Conservation (phyloP, 2,113 vertebrate genomes). For the Marcusenius ussheri region DNA sequence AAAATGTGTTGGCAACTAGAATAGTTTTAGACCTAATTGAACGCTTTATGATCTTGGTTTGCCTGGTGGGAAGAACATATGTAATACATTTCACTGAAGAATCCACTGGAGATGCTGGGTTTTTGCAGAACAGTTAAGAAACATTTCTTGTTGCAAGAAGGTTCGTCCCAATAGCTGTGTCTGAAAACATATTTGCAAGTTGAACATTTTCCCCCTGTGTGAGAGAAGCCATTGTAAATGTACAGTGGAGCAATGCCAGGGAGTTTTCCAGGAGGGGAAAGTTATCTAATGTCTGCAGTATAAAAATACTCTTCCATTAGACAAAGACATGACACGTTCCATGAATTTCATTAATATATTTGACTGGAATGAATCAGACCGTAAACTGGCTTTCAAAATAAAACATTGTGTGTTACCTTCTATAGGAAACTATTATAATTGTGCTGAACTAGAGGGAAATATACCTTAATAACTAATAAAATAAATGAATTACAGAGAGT, state of each 20-base stretch:
- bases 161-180: background rate
- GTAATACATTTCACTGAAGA: background rate
- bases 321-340: background rate
- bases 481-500: background rate
- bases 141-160: constrained; percentile 12
- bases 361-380: background rate
- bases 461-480: background rate
- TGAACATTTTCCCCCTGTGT: background rate
- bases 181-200: background rate
- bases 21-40: constrained; percentile 28
- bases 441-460: background rate
- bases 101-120: background rate
- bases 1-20: constrained; percentile 17
- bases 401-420: background rate
- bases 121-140: constrained; percentile 10
- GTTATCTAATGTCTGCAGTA: background rate
- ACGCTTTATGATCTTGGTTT: constrained; percentile 22
- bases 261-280: background rate
- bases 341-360: constrained; percentile 6
- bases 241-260: background rate
- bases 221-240: background rate
- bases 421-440: background rate
- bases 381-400: background rate
- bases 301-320: background rate
- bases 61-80: constrained; percentile 20